These are phyloP conservation scores for Penelope pileata DNA, from an alignment of 2,113 vertebrate species.

Conservation along the genomic window DNA sequence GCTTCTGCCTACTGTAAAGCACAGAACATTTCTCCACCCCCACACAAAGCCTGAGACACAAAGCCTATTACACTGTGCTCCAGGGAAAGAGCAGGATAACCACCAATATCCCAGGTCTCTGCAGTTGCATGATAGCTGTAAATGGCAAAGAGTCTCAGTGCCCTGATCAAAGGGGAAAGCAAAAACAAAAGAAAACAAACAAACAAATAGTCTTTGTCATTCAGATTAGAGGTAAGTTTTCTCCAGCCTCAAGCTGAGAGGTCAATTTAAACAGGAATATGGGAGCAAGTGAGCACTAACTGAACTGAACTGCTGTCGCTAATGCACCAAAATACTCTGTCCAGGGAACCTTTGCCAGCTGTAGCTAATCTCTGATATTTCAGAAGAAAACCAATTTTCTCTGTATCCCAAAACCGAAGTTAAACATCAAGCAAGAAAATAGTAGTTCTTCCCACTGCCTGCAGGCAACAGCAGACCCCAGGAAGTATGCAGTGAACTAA, in stretches of 20 bases:
- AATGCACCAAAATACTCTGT: not conserved
- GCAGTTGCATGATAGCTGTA: not conserved
- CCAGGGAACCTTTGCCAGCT: not conserved
- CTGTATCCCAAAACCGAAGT: not conserved
- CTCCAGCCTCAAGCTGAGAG: not conserved
- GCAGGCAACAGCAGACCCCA: not conserved
- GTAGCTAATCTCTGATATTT: not conserved
- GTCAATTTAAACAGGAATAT: not conserved
- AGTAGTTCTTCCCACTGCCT: slow-evolving; percentile 1
- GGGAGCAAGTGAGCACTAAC: not conserved
- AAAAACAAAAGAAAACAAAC: not conserved
- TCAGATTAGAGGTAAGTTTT: not conserved
- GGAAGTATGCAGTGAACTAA: not conserved
- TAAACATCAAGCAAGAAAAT: not conserved
- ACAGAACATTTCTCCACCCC: not conserved
- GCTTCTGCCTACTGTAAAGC: not conserved
- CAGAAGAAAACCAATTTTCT: slow-evolving; percentile 21
- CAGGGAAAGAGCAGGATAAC: not conserved
- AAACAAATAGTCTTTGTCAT: not conserved
- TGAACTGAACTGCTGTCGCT: not conserved
- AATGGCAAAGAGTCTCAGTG: not conserved
- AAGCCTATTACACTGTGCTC: not conserved
- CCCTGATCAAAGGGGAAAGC: not conserved
- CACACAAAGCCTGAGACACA: not conserved
- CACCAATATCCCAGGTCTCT: not conserved